Evolutionary conservation across 2,113 vertebrate species (phyloP), one percentile per base, ranked within the genome.

Genomic region (Strigops habroptila): DNA sequence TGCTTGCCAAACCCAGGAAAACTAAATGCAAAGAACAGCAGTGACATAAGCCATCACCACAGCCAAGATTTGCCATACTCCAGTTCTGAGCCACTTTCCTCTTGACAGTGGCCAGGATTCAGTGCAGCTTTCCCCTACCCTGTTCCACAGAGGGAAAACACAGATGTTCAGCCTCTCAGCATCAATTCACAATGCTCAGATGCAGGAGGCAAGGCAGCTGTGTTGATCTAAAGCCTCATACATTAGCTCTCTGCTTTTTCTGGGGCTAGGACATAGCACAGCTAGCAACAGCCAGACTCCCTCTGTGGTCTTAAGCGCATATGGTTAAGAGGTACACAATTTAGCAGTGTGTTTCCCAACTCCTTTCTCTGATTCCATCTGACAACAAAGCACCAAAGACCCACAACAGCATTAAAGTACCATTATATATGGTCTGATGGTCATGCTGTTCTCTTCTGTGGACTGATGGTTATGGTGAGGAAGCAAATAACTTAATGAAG

Each of bases 401-500:
- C 39, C 68, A n/a, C 33, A 88, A n/a, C 33, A 86, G 60, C n/a
- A 14, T 57, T 28, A 37, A 33, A 55, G 24, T 52, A 53, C 33
- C 25, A 1, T 60, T 51, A 2, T 24, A 28, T 5, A 12, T 53
- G 51, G 33, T 59, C 82, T 67, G 43, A 39, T 48, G 77, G 88
- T 77, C 79, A 71, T 33, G 35, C 64, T 88, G 85, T 67, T 71
- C 69, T 52, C 21, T 0, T 48, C 75, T 74, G n/a, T 57, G 79
- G 80, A 62, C 69, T 91, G 86, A 52, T 76, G 65, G 90, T 84
- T 73, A 86, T 8, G 33, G 83, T 19, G 37, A 88, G 77, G 93
- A 86, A 94, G 57, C 57, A 87, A 92, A 88, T 84, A 82, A 78
- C 52, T 86, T 84, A 88, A 93, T 93, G 88, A 87, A 93, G 83